phyloP scores from a whole-genome alignment of 1,140 invertebrate species.

The Formica selysi region DNA sequence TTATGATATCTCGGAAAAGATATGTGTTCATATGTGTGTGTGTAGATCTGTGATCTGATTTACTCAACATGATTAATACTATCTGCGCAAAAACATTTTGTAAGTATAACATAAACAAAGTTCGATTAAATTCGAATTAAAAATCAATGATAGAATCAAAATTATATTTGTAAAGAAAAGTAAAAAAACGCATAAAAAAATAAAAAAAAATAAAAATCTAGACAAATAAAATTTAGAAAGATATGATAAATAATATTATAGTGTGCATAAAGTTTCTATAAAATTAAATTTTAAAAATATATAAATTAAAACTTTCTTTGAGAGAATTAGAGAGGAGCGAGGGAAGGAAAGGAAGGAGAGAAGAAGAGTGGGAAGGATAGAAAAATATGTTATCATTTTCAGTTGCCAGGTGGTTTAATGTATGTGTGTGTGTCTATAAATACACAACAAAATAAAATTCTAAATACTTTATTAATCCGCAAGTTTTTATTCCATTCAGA shows the following conservation, averaged over 20 bases:
- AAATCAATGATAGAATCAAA: slow-evolving; percentile 68
- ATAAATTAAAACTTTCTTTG: neutral
- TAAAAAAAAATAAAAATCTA: too few relatives aligned
- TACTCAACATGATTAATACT: neutral
- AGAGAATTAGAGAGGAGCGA: neutral
- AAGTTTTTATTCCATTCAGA: slow-evolving; percentile 77
- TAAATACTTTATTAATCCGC: slow-evolving; percentile 76
- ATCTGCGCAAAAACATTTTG: slow-evolving; percentile 14
- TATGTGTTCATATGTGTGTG: neutral
- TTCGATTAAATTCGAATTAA: slow-evolving; percentile 65
- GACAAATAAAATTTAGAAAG: too few relatives aligned
- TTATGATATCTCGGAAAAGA: slow-evolving; percentile 1
- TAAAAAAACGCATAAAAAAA: too few relatives aligned
- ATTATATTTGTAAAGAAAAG: too few relatives aligned
- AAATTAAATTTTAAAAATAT: too few relatives aligned
- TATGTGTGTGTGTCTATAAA: slow-evolving; percentile 70
- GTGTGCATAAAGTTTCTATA: too few relatives aligned
- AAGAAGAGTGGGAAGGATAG: too few relatives aligned
- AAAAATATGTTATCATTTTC: slow-evolving; percentile 40
- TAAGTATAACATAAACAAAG: neutral
- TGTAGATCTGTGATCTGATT: neutral
- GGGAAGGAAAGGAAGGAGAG: too few relatives aligned
- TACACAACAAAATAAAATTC: slow-evolving; percentile 83
- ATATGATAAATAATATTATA: too few relatives aligned
- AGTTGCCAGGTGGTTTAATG: slow-evolving; percentile 80